These are phyloP conservation scores for Varroa destructor DNA, from an alignment of 1,140 invertebrate species.

Conservation along the genomic window DNA sequence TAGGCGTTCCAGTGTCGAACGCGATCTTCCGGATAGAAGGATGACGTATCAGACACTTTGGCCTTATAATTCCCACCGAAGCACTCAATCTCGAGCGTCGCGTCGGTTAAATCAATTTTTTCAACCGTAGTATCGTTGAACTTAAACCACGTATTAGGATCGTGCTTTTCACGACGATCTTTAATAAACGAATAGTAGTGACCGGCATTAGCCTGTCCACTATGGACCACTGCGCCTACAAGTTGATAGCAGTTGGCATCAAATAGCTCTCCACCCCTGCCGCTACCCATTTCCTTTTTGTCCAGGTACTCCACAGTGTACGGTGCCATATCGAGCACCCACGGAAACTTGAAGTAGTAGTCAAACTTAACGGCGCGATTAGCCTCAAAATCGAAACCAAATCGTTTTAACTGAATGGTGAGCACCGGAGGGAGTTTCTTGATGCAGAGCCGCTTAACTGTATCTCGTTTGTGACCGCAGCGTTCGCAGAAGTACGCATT, in stretches of 20 bases:
- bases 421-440: conserved; percentile 48
- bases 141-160: conserved; percentile 46
- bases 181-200: conserved; percentile 52
- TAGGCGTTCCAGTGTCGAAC: conserved; percentile 52
- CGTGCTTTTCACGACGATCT: conserved; percentile 40
- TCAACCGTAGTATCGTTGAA: conserved; percentile 51
- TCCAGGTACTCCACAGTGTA: conserved; percentile 47
- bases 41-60: conserved; percentile 42
- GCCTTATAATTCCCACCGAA: conserved; percentile 48
- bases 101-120: conserved; percentile 42
- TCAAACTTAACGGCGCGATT: conserved; percentile 51
- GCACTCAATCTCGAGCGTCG: conserved; percentile 45
- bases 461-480: conserved; percentile 48
- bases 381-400: conserved; percentile 52
- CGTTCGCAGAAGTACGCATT: conserved; percentile 52
- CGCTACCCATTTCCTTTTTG: conserved; percentile 43
- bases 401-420: conserved; percentile 50
- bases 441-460: conserved; percentile 49
- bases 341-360: conserved; percentile 52
- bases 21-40: conserved; percentile 40
- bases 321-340: conserved; percentile 49
- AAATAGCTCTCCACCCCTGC: conserved; percentile 29
- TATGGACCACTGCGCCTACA: conserved; percentile 51
- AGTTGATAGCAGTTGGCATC: conserved; percentile 42
- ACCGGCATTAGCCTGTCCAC: conserved; percentile 51